A percentile compares a stretch with the other conserved stretches of the same genome.
Conservation (phyloP, 2,113 vertebrate genomes). For the Suricata suricatta region DNA sequence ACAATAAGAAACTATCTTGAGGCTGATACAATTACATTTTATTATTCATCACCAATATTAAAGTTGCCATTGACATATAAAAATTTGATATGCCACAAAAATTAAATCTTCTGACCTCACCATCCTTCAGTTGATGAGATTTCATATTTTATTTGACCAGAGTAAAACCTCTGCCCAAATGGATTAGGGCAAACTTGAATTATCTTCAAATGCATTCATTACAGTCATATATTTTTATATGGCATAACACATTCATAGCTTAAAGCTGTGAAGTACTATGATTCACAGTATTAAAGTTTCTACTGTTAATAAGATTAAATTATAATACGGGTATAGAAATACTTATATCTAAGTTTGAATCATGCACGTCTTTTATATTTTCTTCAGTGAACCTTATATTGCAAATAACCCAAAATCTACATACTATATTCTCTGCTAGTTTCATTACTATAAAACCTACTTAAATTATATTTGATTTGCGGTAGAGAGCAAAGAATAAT, state of each 20-base stretch:
- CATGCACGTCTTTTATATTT: conserved; percentile 82
- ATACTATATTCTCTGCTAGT: conserved; percentile 78
- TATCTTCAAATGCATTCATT: conserved; percentile 88
- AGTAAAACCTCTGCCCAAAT: conserved; percentile 86
- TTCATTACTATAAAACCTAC: conserved; percentile 79
- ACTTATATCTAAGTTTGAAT: conserved; percentile 82
- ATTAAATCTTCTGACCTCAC: conserved; percentile 85
- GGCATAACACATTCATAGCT: conserved; percentile 82
- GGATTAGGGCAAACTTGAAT: conserved; percentile 87
- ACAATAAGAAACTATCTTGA: conserved; percentile 84
- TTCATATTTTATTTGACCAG: conserved; percentile 88
- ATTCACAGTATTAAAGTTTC: conserved; percentile 84
- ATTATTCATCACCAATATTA: conserved; percentile 87
- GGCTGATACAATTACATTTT: conserved; percentile 84
- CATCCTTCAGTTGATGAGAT: conserved; percentile 87
- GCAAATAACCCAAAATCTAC: conserved; percentile 75
- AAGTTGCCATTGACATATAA: conserved; percentile 85
- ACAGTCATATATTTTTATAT: conserved; percentile 82
- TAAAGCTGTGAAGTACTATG: conserved; percentile 84
- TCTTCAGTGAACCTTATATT: conserved; percentile 71
- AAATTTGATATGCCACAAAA: conserved; percentile 86
- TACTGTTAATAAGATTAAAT: conserved; percentile 87
- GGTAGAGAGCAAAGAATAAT: conserved; percentile 1
- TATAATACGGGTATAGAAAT: conserved; percentile 82
- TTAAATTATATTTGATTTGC: conserved; percentile 81